Base-by-base conservation (phyloP, 2,797 vertebrate species). In the Carapus acus region DNA sequence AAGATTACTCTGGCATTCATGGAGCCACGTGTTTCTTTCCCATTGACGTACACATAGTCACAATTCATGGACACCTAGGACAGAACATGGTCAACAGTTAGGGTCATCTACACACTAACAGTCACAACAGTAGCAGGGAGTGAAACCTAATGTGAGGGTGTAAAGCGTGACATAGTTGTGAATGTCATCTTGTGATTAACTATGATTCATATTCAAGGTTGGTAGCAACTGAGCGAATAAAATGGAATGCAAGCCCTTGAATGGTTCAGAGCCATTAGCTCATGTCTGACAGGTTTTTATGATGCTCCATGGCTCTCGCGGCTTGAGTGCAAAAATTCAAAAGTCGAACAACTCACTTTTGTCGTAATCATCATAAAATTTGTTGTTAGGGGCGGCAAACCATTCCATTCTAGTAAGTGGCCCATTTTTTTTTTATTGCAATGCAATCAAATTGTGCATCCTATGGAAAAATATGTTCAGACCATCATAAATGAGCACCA, bases 1-100 rank as follows among this genome's bases (percentile, higher is more conserved):
- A 99, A 99, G 79, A 92, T 92, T 61, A 97, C 93, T 27, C 93
- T 83, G 41, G 94, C 94, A 0, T 90, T 98, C 96, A 98, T 97
- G 73, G 96, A 97, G 37, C 96, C 96, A 5, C 67, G 88, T 0
- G 90, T 93, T 83, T 99, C 96, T 79, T 99, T 99, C n/a, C 96
- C 96, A 0, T 96, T 98, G 64, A 98, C 96, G 0, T 93, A 99
- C 73, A 99, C 92, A 0, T 99, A 99, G 83, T 99, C 96, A 0
- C 96, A 99, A 83, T 91, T 95, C 87, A 91, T 94, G 83, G 96
- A 99, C 18, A 97, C 96, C 96, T 99, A 79, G 16, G 50, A 67
- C 42, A 76, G 52, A 74, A 62, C 49, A 70, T 33, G 65, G 73
- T 72, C 62, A 80, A 33, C 4, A 27, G 24, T 27, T 9, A 33